Evolutionary conservation across 2,113 vertebrate species (phyloP), one percentile per base, ranked within the genome.

Genomic region (Pelecanus crispus): DNA sequence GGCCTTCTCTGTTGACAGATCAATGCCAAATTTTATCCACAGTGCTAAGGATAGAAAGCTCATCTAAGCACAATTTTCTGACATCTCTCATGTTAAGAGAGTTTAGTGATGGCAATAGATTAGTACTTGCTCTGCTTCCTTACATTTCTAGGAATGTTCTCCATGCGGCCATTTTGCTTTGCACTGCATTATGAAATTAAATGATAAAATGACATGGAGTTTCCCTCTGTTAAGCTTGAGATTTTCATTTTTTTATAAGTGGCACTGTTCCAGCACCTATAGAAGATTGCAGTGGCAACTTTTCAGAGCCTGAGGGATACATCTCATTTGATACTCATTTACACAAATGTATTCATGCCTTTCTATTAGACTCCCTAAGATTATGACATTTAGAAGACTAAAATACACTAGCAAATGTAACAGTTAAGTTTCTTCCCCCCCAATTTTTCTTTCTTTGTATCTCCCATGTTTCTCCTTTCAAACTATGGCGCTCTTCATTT

Each of bases 261-360:
- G 3, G 4, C 6, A 25, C 13, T 53, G 0, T 42, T 94, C 44
- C 92, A 79, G 12, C 17, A 70, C 10, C 6, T 53, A 68, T 11
- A 83, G 36, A 96, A 97, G 52, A 56, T 38, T 80, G 81, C 81
- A 91, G 59, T 95, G 81, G 81, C 90, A 96, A 50, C 21, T 86
- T 97, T 94, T 85, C 81, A 95, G 85, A 95, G 88, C 84, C 86
- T 88, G 77, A 94, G 73, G 91, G 93, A 78, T 71, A 88, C 19
- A 79, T 81, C 50, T 96, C 68, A 85, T 94, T 90, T 94, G 61
- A 75, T 94, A 94, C 53, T 96, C 55, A 89, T 90, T 95, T 95
- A 90, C 89, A 95, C 18, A 11, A 79, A 63, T 29, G 40, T 95
- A 91, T 96, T 96, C 71, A 86, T 95, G 70, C 50, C 82, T 97